Evolutionary conservation across 30 jellyfish, hydroid and myxozoan species (phyloP).

Genomic region (Aurelia coerulea): DNA sequence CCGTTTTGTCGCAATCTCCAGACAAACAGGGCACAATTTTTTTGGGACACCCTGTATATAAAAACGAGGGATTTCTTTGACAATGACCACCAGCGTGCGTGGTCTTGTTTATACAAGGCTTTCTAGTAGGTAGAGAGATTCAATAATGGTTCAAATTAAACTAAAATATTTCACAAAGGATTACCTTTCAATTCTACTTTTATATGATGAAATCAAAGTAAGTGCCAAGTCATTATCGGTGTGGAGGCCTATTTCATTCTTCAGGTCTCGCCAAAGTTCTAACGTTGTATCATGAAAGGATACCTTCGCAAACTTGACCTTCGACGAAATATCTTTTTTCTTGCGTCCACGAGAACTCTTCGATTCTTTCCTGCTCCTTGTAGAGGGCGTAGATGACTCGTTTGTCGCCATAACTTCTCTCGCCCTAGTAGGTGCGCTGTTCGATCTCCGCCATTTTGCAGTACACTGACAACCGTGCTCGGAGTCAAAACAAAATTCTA

Average conservation of each 20-base stretch:
- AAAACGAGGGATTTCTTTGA: too few species aligned
- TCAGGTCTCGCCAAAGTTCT: not conserved
- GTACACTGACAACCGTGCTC: too few species aligned
- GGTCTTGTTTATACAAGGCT: too few species aligned
- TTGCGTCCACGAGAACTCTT: conserved; percentile 2
- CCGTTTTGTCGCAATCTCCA: too few species aligned
- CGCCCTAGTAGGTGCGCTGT: not conserved
- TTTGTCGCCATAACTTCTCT: not conserved
- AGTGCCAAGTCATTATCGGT: conserved; percentile 8
- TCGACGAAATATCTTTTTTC: not conserved
- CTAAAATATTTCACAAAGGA: not conserved
- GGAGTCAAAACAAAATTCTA: too few species aligned
- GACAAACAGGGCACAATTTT: too few species aligned
- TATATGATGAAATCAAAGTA: conserved; percentile 10
- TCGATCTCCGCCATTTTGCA: too few species aligned
- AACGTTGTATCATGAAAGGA: conserved; percentile 7
- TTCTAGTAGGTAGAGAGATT: too few species aligned
- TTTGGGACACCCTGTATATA: too few species aligned
- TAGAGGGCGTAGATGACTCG: not conserved
- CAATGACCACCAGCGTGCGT: too few species aligned
- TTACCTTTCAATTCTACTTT: not conserved
- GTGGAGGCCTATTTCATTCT: conserved; percentile 4
- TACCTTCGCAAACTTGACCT: not conserved
- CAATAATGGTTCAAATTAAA: too few species aligned
- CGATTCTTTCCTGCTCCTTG: not conserved